Percentiles rank a stretch among this genome's conserved stretches.
These are phyloP conservation scores for Pterobdella sp. DNA, from an alignment of 2,888 invertebrate species.

Conservation along the genomic window DNA sequence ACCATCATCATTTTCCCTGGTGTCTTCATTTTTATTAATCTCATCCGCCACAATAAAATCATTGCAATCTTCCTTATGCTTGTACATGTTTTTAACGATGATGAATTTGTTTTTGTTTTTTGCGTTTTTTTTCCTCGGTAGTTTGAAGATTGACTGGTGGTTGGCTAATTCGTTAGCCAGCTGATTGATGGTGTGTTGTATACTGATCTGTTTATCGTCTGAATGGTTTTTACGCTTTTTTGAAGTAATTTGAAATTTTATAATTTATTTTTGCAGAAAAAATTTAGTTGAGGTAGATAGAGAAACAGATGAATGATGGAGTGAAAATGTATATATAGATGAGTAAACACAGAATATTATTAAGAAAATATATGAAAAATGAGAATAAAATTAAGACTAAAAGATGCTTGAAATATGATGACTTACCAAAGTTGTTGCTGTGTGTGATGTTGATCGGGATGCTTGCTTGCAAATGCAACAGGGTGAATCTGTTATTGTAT, in stretches of 20 bases:
- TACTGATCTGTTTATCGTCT: not conserved
- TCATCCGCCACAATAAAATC: not conserved
- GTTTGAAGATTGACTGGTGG: not conserved
- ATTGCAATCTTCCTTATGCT: not conserved
- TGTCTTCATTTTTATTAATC: not conserved
- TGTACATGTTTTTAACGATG: not conserved
- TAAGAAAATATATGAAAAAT: constrained; percentile 9
- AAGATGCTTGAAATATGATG: not conserved
- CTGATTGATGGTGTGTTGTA: constrained; percentile 8
- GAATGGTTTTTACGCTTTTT: not conserved
- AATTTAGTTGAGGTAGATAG: not conserved
- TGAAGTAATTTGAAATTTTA: not conserved
- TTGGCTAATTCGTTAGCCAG: not conserved
- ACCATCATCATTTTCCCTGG: not conserved
- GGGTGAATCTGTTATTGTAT: constrained; percentile 6
- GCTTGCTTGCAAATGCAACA: constrained; percentile 11
- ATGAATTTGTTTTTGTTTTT: too few species aligned
- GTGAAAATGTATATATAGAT: not conserved
- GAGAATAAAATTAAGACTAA: not conserved
- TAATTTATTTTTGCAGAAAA: too few species aligned
- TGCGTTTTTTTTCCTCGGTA: too few species aligned
- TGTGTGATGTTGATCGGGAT: constrained; percentile 16
- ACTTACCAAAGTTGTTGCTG: constrained; percentile 2
- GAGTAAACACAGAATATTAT: not conserved
- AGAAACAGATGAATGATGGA: not conserved